Conservation (phyloP, 2,113 vertebrate species). For the Nothocercus julius region DNA sequence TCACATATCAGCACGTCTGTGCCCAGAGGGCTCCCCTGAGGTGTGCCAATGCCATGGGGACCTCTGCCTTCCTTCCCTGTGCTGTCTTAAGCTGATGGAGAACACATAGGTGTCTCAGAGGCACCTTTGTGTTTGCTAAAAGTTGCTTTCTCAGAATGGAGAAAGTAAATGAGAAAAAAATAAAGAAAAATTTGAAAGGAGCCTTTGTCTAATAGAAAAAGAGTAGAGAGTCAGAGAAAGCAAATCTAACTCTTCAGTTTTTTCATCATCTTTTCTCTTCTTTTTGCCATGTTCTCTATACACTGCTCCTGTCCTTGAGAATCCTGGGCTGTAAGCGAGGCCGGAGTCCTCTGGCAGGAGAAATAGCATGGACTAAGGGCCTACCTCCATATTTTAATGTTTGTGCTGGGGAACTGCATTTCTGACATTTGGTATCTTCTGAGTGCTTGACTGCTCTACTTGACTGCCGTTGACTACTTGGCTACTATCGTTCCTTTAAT, state of each 20-base stretch:
- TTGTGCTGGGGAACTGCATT: neutral
- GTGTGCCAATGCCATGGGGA: neutral
- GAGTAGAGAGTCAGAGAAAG: neutral
- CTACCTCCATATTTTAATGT: neutral
- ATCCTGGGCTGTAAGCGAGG: neutral
- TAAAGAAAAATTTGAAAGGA: neutral
- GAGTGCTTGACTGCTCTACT: neutral
- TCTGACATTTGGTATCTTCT: neutral
- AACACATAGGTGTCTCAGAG: neutral
- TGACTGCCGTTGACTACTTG: too few relatives aligned
- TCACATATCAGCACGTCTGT: neutral
- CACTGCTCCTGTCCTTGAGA: neutral
- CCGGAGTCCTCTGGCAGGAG: neutral
- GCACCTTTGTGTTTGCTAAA: neutral
- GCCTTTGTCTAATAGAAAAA: neutral
- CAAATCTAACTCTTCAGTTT: neutral
- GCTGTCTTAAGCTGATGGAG: neutral
- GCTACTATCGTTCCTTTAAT: neutral
- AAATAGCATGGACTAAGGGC: neutral
- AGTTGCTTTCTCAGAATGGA: neutral
- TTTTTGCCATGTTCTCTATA: neutral
- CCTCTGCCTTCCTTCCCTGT: neutral
- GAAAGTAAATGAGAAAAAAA: neutral
- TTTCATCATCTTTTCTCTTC: neutral
- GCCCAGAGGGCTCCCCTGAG: neutral